Evolutionary conservation across 2,888 invertebrate species (phyloP).

Genomic region (Theretra japonica): DNA sequence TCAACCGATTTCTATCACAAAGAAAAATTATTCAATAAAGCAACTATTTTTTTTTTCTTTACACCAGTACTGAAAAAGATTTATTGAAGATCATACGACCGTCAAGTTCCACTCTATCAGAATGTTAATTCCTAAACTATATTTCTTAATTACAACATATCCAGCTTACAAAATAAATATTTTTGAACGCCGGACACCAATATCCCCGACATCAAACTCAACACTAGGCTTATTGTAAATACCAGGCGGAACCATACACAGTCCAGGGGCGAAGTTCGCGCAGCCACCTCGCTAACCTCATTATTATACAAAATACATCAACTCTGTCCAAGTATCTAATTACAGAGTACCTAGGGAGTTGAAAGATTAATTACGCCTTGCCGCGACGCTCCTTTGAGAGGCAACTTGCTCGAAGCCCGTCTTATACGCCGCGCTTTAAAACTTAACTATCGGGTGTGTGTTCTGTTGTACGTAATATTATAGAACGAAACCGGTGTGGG

Average conservation of each 20-base stretch:
- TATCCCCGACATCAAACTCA: background rate
- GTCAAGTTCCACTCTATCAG: too few species aligned
- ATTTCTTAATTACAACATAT: too few species aligned
- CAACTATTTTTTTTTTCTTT: too few species aligned
- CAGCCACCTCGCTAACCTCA: conserved; percentile 2
- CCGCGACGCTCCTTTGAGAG: conserved; percentile 48
- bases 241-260: background rate
- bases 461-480: too few species aligned
- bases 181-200: background rate
- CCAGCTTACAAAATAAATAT: too few species aligned
- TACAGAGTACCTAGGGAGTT: conserved; percentile 41
- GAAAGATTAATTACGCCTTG: conserved; percentile 55
- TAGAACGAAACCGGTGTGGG: too few species aligned
- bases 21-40: too few species aligned
- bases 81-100: too few species aligned
- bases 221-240: background rate
- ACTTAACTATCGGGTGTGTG: conserved; percentile 6
- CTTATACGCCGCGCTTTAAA: conserved; percentile 17
- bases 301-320: conserved; percentile 36
- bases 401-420: conserved; percentile 39
- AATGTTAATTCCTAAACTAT: too few species aligned
- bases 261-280: background rate
- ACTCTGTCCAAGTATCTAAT: conserved; percentile 34
- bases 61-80: too few species aligned
- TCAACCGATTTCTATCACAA: too few species aligned